Evolutionary conservation across 2,797 vertebrate genomes (phyloP).

Genomic region (Lepidocolaptes lacrymiger): DNA sequence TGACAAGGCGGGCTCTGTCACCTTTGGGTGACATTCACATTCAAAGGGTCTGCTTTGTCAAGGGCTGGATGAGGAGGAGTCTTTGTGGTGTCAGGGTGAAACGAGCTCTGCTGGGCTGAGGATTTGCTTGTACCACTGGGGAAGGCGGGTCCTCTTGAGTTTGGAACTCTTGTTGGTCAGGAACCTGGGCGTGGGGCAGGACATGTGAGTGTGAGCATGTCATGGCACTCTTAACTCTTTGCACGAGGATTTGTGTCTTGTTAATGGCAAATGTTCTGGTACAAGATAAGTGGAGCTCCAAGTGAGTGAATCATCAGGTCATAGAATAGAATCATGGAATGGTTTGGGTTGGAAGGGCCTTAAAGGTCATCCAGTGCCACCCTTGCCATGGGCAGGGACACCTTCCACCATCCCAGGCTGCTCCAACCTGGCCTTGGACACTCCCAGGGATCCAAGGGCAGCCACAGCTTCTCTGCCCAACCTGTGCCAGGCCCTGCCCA

Average conservation of each 20-base stretch:
- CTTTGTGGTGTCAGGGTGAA: not conserved
- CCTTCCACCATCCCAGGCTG: fast-evolving
- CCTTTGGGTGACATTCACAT: not conserved
- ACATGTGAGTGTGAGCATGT: fast-evolving
- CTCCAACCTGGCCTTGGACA: not conserved
- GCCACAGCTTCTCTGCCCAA: not conserved
- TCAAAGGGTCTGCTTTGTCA: not conserved
- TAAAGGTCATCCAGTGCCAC: fast-evolving
- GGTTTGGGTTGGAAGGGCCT: not conserved
- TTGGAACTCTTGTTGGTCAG: not conserved
- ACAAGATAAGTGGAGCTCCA: fast-evolving
- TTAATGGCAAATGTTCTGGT: not conserved
- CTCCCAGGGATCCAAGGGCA: not conserved
- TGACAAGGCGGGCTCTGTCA: not conserved
- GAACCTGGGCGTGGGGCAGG: not conserved
- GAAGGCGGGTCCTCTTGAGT: not conserved
- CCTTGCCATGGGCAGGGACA: not conserved
- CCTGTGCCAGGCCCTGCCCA: not conserved
- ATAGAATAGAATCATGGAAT: not conserved
- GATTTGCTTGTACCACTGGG: not conserved
- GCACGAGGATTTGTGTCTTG: fast-evolving
- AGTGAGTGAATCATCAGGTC: too few species aligned
- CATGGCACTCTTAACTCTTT: fast-evolving
- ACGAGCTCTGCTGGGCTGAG: fast-evolving
- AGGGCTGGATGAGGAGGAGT: not conserved